Evolutionary conservation across 1,140 invertebrate species (phyloP), one percentile per base, ranked within the genome.

Genomic region (Helicoverpa zea): DNA sequence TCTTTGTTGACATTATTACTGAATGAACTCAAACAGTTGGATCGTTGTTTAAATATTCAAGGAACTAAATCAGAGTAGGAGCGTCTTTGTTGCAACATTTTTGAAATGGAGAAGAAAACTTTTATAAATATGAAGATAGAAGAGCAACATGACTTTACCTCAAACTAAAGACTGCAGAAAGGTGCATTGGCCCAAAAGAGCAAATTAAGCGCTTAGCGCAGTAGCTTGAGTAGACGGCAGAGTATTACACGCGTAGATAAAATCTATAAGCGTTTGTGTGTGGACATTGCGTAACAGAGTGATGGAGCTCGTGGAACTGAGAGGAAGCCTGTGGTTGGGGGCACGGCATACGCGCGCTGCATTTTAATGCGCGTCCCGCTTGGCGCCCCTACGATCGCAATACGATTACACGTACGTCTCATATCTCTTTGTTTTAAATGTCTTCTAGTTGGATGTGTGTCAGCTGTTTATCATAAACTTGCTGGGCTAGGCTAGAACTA

Each of bases 281-380:
- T 63, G 73, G 76, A 59, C 74, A 77, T 85, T 80, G 78, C 81
- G 76, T 82, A 83, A 85, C 79, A 14, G 79, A 78, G 56, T 81
- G 81, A 76, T 78, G 70, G 74, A 43, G 64, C 52, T 13, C 70
- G 66, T 66, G 73, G 58, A 63, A 66, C 81, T 35, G 79, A 84
- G 79, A 84, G 84, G 82, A 79, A 81, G 81, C 68, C 74, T 79
- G 58, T 68, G 75, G 82, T 35, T 79, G 78, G 63, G 80, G 72
- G 85, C 56, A 72, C 82, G 74, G 47, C 63, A 77, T 59, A 81
- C 85, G 83, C 81, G 86, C 80, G 80, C 63, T 86, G 87, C 86
- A 89, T 89, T 82, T 83, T 89, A 87, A 89, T 86, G 68, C 43
- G 47, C 68, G 81, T 59, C 66, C 79, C 84, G 81, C 52, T 49